Conservation (phyloP, 1,140 invertebrate species). For the Diabrotica virgifera region DNA sequence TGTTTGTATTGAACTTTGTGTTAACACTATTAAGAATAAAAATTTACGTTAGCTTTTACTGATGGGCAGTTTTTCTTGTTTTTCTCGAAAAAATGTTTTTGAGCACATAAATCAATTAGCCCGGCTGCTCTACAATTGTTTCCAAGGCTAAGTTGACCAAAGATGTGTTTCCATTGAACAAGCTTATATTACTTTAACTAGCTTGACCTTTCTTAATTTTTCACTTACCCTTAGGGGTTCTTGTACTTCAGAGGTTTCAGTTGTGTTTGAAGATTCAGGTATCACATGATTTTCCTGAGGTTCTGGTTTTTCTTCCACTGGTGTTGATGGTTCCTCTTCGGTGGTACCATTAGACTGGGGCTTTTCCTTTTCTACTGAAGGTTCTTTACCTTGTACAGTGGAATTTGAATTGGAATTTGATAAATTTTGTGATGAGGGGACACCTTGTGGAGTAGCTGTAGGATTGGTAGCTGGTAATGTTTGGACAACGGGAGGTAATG, state of each 20-base stretch:
- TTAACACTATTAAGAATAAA: no score
- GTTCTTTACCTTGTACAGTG: constrained; percentile 5
- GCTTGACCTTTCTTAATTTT: not conserved
- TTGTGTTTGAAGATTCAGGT: not conserved
- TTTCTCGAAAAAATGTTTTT: no score
- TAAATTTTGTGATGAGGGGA: constrained; percentile 7
- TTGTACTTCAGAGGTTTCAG: constrained; percentile 16
- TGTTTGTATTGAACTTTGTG: no score
- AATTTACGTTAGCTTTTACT: no score
- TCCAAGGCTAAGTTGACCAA: no score
- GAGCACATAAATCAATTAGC: no score
- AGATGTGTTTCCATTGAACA: no score
- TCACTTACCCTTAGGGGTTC: not conserved
- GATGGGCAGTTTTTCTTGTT: no score
- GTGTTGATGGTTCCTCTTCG: constrained; percentile 23
- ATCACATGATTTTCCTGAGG: constrained; percentile 25
- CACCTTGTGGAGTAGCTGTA: not conserved
- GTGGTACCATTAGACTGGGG: constrained; percentile 35
- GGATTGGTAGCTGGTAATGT: constrained; percentile 19
- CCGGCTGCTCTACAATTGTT: no score
- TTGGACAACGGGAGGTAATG: constrained; percentile 27
- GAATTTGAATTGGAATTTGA: constrained; percentile 4
- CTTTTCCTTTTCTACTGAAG: constrained; percentile 21
- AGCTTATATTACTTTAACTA: not conserved
- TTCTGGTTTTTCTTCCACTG: constrained; percentile 11